phyloP scores from a whole-genome alignment of 2,888 invertebrate genomes.

The Tineola bisselliella region DNA sequence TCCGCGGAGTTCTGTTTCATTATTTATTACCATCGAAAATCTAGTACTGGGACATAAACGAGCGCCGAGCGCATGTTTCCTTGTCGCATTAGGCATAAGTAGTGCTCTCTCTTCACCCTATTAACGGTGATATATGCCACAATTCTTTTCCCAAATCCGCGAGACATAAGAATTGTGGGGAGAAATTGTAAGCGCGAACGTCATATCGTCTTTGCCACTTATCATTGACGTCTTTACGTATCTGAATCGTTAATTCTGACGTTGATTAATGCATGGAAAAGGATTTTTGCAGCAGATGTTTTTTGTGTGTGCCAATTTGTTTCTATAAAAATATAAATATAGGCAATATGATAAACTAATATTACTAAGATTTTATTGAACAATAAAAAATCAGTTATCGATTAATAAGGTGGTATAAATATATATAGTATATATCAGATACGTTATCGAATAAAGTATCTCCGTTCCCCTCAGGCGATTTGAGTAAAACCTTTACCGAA shows the following conservation, averaged over 20 bases:
- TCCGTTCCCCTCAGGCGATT: constrained; percentile 38
- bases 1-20: constrained; percentile 25
- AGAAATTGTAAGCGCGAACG: constrained; percentile 23
- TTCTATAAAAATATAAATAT: not conserved
- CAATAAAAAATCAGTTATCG: not conserved
- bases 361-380: too few species aligned
- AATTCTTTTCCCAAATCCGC: constrained; percentile 62
- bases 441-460: constrained; percentile 14
- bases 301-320: not conserved
- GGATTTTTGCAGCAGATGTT: not conserved
- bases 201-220: constrained; percentile 47
- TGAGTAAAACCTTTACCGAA: constrained; percentile 53
- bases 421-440: not conserved
- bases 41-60: constrained; percentile 52
- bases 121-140: constrained; percentile 66
- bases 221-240: constrained; percentile 38
- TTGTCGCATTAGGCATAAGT: constrained; percentile 67
- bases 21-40: constrained; percentile 60
- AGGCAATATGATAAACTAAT: too few species aligned
- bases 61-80: constrained; percentile 57
- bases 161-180: constrained; percentile 38
- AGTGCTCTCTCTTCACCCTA: constrained; percentile 67
- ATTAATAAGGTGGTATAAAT: not conserved
- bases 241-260: constrained; percentile 50
- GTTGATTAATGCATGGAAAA: constrained; percentile 37